These are phyloP conservation scores for Elephas maximus DNA, from an alignment of 2,113 vertebrate species.

Conservation along the genomic window DNA sequence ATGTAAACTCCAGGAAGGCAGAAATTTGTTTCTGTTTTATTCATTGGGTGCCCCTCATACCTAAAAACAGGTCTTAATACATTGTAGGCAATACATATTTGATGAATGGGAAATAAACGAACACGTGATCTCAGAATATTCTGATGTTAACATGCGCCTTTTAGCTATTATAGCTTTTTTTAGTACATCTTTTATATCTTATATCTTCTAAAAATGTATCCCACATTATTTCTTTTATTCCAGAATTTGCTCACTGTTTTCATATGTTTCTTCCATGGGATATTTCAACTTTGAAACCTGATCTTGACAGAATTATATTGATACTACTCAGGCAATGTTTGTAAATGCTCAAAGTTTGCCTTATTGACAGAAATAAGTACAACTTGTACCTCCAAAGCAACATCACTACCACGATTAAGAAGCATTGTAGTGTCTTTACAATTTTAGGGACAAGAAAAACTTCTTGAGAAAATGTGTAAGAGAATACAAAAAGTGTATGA, in stretches of 20 bases:
- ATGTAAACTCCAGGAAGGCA: background rate
- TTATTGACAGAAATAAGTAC: too few relatives aligned
- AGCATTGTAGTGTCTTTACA: background rate
- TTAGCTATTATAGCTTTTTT: background rate
- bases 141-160: background rate
- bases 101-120: background rate
- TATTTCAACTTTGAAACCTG: background rate
- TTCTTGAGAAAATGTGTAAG: background rate
- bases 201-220: background rate
- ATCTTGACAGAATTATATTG: background rate
- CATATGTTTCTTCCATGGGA: background rate
- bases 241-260: background rate
- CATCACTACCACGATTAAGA: too few relatives aligned
- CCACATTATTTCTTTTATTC: background rate
- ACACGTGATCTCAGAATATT: too few relatives aligned
- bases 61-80: background rate
- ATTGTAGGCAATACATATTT: fast-evolving
- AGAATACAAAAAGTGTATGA: background rate
- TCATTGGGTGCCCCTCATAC: background rate
- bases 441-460: background rate
- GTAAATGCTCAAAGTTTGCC: too few relatives aligned
- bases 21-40: background rate
- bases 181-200: background rate
- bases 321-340: background rate
- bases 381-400: background rate